Base-by-base conservation (phyloP, 92 coral and sea anemone species). In the Scolanthus callimorphus region DNA sequence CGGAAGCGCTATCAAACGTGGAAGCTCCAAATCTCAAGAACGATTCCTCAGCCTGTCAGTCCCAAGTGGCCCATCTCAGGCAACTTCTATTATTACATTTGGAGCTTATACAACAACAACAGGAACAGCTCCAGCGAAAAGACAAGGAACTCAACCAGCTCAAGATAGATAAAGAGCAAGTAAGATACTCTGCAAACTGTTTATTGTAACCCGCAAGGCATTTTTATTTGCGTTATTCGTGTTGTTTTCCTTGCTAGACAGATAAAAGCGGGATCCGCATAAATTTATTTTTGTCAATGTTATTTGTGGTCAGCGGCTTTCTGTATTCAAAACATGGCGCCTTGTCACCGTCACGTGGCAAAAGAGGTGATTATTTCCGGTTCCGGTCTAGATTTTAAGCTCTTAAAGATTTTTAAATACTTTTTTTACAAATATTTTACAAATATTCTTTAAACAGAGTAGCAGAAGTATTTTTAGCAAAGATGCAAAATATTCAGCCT, bases 41-140 rank as follows among this genome's bases (percentile, higher is more conserved):
- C 65, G 96, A 92, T 71, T 61, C 87, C n/a, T n/a, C n/a, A n/a
- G n/a, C n/a, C n/a, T n/a, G n/a, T 63, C 74, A 67, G 65, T 77
- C 81, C 69, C 91, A 90, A 74, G 87, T 83, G 45, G 63, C 96
- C 37, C 94, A 92, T 55, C 79, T 90, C 53, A 84, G 96, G 65
- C 94, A 92, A 70, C 83, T 92, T 63, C 63, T 92, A 58, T 59
- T 92, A 62, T 74, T 92, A 25, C 98, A 92, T 73, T 86, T 92
- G 39, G 98, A 92, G 59, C 95, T 92, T 21, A 92, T 92, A 62
- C 97, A 92, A 46, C 98, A 89, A 29, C 98, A 92, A 41, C 98
- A 92, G 49, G 97, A 92, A 67, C 77, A 89, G 50, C 69, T 92
- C 29, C 98, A 92, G 57, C 83, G 67, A 74, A 89, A 90, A 62